Base-by-base conservation (phyloP, 2,797 vertebrate species). In the Sphaeramia orbicularis region DNA sequence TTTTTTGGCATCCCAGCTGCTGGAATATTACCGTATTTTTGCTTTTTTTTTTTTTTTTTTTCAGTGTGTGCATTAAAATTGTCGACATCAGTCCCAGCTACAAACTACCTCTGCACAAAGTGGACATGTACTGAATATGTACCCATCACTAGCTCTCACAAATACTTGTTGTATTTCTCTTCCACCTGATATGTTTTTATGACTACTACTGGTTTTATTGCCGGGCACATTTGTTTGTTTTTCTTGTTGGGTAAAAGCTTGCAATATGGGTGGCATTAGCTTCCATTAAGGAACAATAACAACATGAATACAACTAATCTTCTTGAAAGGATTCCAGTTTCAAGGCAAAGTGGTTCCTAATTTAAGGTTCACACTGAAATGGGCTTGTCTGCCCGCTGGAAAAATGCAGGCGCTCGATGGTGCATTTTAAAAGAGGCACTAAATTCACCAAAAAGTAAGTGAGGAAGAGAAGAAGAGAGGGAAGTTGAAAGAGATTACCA, bases 191-290 rank as follows among this genome's bases (percentile, higher is more conserved):
- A 13, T 43, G 50, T 37, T 54, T 65, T 45, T 50, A 49, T n/a
- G 9, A 13, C n/a, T 21, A 12, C 19, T 42, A 8, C 30, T 21
- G 16, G 0, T 57, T 58, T 57, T 49, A 14, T 24, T 51, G 40
- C 53, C 4, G 1, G 2, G 18, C 3, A 2, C 32, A 18, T 62
- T 47, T 18, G 21, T 63, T 58, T 62, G 45, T 71, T 74, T 69
- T 35, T 42, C 10, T 41, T 0, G 0, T 32, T 40, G 42, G 50
- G 67, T 62, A 54, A 75, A 76, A 80, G 64, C 35, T 14, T 61
- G 40, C 76, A 71, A 62, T 16, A 38, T 15, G 41, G 56, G n/a
- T 24, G 3, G 21, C 55, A 74, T 76, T 74, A 71, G 44, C 63
- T 11, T 50, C 24, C 45, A 60, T 75, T 63, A 78, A 54, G 43